phyloP scores from a whole-genome alignment of 2,888 invertebrate species.

The Rosalia funebris region DNA sequence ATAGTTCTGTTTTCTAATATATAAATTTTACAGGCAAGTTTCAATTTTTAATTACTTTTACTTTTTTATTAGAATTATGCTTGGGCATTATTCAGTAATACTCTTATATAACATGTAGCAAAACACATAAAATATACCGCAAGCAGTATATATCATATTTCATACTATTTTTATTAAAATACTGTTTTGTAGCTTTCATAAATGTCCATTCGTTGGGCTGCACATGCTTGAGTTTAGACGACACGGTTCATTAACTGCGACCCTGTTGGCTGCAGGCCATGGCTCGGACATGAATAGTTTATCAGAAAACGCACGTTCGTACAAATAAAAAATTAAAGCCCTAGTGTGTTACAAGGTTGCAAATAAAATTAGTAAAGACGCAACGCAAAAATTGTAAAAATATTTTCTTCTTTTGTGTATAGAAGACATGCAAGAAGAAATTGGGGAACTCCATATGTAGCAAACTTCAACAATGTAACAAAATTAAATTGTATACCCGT shows the following conservation, averaged over 20 bases:
- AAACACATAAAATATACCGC: too few relatives aligned
- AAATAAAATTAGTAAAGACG: neutral
- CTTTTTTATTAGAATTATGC: too few relatives aligned
- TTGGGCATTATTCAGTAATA: too few relatives aligned
- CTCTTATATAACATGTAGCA: too few relatives aligned
- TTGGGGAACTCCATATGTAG: too few relatives aligned
- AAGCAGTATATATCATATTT: neutral
- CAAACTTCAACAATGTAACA: too few relatives aligned
- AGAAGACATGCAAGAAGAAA: too few relatives aligned
- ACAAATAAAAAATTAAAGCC: neutral
- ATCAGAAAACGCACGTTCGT: neutral
- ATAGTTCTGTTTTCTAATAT: too few relatives aligned
- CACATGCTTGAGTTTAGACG: neutral
- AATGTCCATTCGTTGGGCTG: neutral
- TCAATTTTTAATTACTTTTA: too few relatives aligned
- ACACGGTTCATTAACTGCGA: neutral
- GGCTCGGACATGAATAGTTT: neutral
- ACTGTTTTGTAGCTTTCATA: neutral
- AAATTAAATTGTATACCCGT: too few relatives aligned
- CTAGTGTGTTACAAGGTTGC: neutral
- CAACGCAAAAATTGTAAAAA: neutral
- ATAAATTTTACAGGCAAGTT: too few relatives aligned
- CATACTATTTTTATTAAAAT: neutral
- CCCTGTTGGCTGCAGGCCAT: neutral
- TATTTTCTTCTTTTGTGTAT: neutral